These are phyloP conservation scores for Poeciliopsis retropinna DNA, from an alignment of 2,113 vertebrate species.

Conservation along the genomic window DNA sequence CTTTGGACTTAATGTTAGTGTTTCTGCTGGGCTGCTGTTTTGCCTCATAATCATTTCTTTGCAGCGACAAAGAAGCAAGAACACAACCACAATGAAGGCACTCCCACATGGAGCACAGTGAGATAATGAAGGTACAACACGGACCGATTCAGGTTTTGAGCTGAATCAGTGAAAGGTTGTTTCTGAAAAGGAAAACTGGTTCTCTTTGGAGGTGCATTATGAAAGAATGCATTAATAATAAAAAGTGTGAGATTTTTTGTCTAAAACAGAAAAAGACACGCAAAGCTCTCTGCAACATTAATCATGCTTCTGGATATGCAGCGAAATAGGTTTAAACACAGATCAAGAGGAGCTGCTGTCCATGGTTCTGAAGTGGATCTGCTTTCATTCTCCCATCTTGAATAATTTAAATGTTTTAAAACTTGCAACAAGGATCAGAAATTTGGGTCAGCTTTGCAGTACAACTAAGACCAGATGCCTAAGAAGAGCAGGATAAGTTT, in stretches of 20 bases:
- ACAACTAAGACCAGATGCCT: not conserved
- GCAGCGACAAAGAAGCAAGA: conserved; percentile 18
- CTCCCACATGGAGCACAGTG: conserved; percentile 24
- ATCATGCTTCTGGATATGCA: not conserved
- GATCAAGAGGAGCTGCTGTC: conserved; percentile 54
- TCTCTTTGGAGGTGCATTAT: conserved; percentile 27
- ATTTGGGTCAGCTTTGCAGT: not conserved
- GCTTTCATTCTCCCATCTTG: conserved; percentile 6
- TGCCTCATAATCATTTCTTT: conserved; percentile 2
- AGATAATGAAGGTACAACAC: conserved; percentile 22
- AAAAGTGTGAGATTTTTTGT: not conserved
- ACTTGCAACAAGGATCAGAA: conserved; percentile 16
- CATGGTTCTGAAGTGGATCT: conserved; percentile 64
- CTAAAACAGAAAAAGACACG: not conserved
- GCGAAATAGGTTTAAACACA: not conserved
- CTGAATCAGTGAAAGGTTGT: conserved; percentile 1
- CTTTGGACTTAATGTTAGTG: not conserved
- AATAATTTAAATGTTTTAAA: conserved; percentile 43
- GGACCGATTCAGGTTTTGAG: not conserved
- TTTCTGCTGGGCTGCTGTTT: conserved; percentile 11
- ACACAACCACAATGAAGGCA: conserved; percentile 19
- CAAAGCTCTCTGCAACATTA: too few species aligned
- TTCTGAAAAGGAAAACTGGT: conserved; percentile 9
- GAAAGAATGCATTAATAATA: not conserved
- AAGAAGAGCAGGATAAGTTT: not conserved